phyloP scores from a whole-genome alignment of 2,113 vertebrate species.

The Seriola rivoliana region DNA sequence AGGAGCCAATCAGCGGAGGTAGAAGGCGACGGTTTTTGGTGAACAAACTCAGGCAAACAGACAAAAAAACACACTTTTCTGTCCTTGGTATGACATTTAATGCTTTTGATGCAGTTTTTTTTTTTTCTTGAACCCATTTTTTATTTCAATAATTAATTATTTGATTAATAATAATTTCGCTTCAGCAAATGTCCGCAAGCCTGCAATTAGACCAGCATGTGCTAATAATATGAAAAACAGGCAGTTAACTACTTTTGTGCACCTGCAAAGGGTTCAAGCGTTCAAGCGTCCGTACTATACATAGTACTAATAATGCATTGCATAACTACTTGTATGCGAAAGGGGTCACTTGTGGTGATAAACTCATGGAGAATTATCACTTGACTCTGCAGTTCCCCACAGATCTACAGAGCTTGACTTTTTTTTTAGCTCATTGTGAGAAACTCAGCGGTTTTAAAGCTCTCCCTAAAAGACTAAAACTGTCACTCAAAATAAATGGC shows the following conservation, averaged over 20 bases:
- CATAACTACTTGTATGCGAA: neutral
- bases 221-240: neutral
- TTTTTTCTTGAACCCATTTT: neutral
- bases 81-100: neutral
- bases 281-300: neutral
- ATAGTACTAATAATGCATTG: neutral
- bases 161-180: neutral
- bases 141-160: neutral
- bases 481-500: too few species aligned
- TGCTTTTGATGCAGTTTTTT: neutral
- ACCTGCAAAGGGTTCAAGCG: neutral
- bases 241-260: neutral
- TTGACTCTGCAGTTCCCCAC: neutral
- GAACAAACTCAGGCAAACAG: conserved; percentile 24
- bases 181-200: neutral
- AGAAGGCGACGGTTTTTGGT: conserved; percentile 20
- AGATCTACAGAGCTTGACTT: neutral
- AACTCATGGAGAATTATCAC: neutral
- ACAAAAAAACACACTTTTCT: neutral
- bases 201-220: neutral
- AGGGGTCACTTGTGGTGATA: neutral
- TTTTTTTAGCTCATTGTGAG: neutral
- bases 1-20: conserved; percentile 34
- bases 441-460: neutral
- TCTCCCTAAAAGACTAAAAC: neutral